These are phyloP conservation scores for Craseonycteris thonglongyai DNA, from an alignment of 2,113 vertebrate genomes.

Conservation along the genomic window DNA sequence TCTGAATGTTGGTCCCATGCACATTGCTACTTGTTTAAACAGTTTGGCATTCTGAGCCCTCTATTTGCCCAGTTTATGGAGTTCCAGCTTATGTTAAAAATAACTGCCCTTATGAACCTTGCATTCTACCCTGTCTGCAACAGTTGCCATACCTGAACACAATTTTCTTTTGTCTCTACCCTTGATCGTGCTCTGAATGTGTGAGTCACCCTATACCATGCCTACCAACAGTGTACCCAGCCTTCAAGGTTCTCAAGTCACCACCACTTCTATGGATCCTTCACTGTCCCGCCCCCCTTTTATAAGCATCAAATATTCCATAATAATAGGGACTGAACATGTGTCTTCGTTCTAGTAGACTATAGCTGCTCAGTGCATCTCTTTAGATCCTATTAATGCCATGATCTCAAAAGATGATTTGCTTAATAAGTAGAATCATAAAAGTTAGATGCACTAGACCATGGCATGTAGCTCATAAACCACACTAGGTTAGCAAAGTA, in stretches of 20 bases:
- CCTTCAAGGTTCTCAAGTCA: background rate
- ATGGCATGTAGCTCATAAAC: background rate
- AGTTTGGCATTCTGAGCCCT: background rate
- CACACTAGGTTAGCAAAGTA: background rate
- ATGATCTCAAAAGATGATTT: background rate
- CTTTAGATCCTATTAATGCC: background rate
- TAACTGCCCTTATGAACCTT: background rate
- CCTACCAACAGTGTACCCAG: background rate
- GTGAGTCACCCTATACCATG: background rate
- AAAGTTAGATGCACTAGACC: background rate
- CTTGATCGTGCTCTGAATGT: background rate
- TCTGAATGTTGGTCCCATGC: background rate
- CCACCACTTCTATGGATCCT: background rate
- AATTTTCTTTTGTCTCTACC: background rate
- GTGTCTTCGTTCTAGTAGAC: background rate
- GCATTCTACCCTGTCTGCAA: background rate
- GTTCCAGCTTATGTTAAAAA: background rate
- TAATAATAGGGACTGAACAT: background rate
- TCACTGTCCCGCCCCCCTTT: background rate
- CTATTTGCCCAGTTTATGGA: no score
- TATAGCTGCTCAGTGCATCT: background rate
- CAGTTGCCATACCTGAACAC: background rate
- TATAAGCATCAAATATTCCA: background rate
- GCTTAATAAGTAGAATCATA: background rate
- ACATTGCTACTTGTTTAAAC: background rate